A percentile compares a stretch with the other conserved stretches of the same genome.
Conservation (phyloP, 2,797 vertebrate species). For the Bryconaethiops microstoma region DNA sequence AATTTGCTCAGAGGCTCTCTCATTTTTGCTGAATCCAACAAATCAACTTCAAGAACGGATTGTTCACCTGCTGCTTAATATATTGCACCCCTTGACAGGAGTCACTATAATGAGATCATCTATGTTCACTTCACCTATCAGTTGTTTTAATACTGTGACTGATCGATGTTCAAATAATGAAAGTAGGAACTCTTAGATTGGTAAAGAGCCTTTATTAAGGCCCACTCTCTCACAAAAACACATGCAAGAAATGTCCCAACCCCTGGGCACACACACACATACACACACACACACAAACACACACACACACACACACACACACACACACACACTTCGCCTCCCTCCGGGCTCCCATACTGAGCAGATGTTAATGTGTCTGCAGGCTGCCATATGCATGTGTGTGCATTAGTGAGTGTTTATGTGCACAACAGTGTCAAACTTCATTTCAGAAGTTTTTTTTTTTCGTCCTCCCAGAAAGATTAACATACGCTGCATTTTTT, state of each 20-base stretch:
- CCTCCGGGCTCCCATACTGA: constrained; percentile 18
- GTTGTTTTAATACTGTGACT: too few relatives aligned
- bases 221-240: neutral
- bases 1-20: too few relatives aligned
- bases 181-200: too few relatives aligned
- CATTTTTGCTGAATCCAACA: too few relatives aligned
- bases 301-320: neutral
- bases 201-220: neutral
- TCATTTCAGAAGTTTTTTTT: constrained; percentile 25
- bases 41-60: too few relatives aligned
- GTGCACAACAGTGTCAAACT: constrained; percentile 8
- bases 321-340: neutral
- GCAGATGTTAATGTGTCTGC: constrained; percentile 37
- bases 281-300: constrained; percentile 19
- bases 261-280: neutral
- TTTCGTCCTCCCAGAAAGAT: constrained; percentile 37
- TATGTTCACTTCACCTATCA: too few relatives aligned
- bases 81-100: too few relatives aligned
- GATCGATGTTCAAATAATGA: too few relatives aligned
- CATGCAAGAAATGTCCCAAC: neutral
- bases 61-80: too few relatives aligned
- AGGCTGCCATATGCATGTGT: constrained; percentile 2
- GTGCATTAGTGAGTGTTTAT: constrained; percentile 3
- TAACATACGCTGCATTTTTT: constrained; percentile 31
- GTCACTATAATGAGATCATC: too few relatives aligned